Evolutionary conservation across 2,113 vertebrate genomes (phyloP).

Genomic region (Choloepus hoffmanni): DNA sequence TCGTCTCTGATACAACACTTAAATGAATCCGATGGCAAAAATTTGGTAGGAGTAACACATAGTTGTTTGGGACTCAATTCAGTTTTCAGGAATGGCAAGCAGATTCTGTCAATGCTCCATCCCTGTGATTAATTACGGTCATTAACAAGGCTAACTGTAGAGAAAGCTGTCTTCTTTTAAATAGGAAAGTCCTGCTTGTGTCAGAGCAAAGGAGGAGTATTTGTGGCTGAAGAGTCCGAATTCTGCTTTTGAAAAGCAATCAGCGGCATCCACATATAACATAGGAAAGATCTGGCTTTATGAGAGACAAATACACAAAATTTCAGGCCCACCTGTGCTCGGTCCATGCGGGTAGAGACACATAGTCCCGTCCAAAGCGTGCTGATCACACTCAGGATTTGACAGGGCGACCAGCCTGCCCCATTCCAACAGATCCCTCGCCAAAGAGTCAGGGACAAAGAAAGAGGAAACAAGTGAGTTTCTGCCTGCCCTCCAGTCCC

Average conservation of each 20-base stretch:
- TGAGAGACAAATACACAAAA: neutral
- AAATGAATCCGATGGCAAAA: neutral
- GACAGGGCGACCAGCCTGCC: neutral
- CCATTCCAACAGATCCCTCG: neutral
- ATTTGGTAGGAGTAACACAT: neutral
- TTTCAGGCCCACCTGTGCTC: neutral
- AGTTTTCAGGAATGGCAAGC: neutral
- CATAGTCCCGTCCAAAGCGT: neutral
- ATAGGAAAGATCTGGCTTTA: neutral
- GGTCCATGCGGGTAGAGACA: neutral
- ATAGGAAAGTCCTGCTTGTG: neutral
- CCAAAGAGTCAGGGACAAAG: neutral
- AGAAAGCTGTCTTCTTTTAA: neutral
- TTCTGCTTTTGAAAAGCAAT: neutral
- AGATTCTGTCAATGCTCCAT: constrained; percentile 34
- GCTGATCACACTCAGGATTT: neutral
- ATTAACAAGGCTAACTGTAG: neutral
- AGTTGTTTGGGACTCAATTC: constrained; percentile 6
- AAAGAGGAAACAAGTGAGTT: neutral
- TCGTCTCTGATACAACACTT: neutral
- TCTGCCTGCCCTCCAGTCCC: neutral
- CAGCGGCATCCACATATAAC: neutral
- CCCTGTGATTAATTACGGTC: neutral
- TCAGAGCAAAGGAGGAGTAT: neutral
- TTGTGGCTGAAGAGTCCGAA: neutral